Percentiles rank a stretch among this genome's conserved stretches.
phyloP scores from a whole-genome alignment of 2,888 invertebrate species.

The Linnaemya tessellans region DNA sequence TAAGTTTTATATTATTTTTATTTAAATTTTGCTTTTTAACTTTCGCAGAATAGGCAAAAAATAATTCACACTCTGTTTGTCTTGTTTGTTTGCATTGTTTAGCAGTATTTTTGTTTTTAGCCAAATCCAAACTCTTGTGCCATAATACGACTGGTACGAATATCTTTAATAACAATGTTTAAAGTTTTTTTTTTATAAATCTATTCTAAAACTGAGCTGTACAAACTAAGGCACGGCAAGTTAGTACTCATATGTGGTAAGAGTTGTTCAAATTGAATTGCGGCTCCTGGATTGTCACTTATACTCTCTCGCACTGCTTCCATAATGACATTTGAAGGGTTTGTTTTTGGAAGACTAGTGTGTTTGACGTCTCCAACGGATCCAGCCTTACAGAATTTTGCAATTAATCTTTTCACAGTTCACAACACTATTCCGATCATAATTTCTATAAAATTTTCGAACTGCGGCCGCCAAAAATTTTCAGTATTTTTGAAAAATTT shows the following conservation, averaged over 20 bases:
- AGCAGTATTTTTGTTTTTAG: constrained; percentile 26
- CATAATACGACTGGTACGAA: constrained; percentile 53
- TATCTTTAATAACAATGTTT: constrained; percentile 20
- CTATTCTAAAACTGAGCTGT: constrained; percentile 17
- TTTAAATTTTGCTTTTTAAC: constrained; percentile 30
- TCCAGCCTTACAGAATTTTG: too few relatives aligned
- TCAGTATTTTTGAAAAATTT: too few relatives aligned
- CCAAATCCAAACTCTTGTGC: constrained; percentile 52
- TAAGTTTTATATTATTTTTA: constrained; percentile 14
- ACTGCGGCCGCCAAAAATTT: too few relatives aligned
- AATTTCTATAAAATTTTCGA: too few relatives aligned
- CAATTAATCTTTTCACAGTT: too few relatives aligned
- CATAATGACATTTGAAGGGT: too few relatives aligned
- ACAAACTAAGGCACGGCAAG: background rate
- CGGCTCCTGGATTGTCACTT: too few relatives aligned
- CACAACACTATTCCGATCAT: too few relatives aligned
- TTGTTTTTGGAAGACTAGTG: too few relatives aligned
- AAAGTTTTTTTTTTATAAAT: constrained; percentile 8
- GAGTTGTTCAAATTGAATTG: too few relatives aligned
- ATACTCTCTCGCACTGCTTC: too few relatives aligned
- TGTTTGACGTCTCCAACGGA: too few relatives aligned
- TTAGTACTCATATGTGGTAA: background rate
- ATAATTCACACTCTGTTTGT: constrained; percentile 26
- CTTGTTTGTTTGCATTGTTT: constrained; percentile 20
- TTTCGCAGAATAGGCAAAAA: constrained; percentile 40